Percentiles rank a stretch among this genome's conserved stretches.
Conservation (phyloP, 2,113 vertebrate species). For the Aramus guarauna region DNA sequence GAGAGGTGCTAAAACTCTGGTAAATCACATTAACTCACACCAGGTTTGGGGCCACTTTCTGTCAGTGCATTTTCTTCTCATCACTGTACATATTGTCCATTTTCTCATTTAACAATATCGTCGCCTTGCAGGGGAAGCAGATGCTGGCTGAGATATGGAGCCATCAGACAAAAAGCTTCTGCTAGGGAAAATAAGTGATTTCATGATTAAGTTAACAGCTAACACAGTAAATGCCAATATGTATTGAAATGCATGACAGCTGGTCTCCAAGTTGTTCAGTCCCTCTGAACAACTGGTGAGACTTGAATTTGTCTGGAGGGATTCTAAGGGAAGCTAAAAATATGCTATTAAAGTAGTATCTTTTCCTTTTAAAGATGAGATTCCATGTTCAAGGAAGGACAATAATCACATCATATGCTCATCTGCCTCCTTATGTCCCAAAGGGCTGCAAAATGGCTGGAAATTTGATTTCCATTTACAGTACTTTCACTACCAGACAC, state of each 20-base stretch:
- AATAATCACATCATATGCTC: background rate
- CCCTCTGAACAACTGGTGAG: background rate
- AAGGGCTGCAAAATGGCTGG: background rate
- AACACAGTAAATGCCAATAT: background rate
- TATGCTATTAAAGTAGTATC: background rate
- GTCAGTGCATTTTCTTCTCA: accelerated
- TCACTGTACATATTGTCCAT: background rate
- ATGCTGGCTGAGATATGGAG: background rate
- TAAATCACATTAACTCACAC: background rate
- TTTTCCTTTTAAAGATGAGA: background rate
- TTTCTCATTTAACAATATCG: background rate
- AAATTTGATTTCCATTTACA: background rate
- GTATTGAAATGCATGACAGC: background rate
- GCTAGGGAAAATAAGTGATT: background rate
- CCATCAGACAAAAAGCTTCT: background rate
- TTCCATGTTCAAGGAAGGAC: background rate
- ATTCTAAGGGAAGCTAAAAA: background rate
- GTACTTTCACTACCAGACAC: background rate
- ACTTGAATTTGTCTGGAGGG: background rate
- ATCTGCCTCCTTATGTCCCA: background rate
- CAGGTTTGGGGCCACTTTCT: background rate
- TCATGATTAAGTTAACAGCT: background rate
- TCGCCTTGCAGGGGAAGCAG: background rate
- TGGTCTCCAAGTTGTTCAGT: background rate
- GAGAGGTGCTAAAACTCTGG: background rate